Evolutionary conservation across 2,113 vertebrate species (phyloP), one percentile per base, ranked within the genome.

Genomic region (Hypocryptadius cinnamomeus): DNA sequence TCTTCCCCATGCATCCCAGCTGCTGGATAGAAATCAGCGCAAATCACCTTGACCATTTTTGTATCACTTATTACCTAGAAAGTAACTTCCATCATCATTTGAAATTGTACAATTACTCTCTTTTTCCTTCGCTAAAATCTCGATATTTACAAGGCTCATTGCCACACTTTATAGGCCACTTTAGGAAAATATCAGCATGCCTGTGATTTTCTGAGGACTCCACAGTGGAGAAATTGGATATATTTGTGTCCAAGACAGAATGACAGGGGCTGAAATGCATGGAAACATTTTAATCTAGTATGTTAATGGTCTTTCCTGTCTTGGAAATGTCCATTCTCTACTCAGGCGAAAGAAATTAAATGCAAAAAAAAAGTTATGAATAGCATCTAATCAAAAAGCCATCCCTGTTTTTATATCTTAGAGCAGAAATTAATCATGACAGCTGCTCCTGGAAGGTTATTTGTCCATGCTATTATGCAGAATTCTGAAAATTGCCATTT

Each of bases 201-300:
- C 25, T 90, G 31, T 60, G 90, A 80, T 85, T 95, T 95, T 77
- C n/a, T 50, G 53, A 92, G 61, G 28, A 53, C 54, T 85, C 20
- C 50, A 19, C 4, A 1, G 73, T 65, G 78, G 65, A 93, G 80
- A 90, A 90, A 92, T 47, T 54, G 61, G 70, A 56, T 84, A 44
- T 76, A 82, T 82, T 89, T 93, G 22, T 89, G 93, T 79, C 35
- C 73, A 82, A 47, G 71, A 87, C 57, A 89, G 61, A 84, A 87
- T 63, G 85, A 70, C 80, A 87, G 51, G 79, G 61, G 9, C 27
- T 82, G 66, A 94, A 93, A 93, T 73, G 64, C 84, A 77, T 77
- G 83, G 86, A 93, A 95, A 87, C 73, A 59, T 90, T 92, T 89
- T 73, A 90, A 90, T 93, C 88, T 79, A 66, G 28, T 82, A 47